These are phyloP conservation scores for Lithosia quadra DNA, from an alignment of 2,888 invertebrate genomes.

Conservation along the genomic window DNA sequence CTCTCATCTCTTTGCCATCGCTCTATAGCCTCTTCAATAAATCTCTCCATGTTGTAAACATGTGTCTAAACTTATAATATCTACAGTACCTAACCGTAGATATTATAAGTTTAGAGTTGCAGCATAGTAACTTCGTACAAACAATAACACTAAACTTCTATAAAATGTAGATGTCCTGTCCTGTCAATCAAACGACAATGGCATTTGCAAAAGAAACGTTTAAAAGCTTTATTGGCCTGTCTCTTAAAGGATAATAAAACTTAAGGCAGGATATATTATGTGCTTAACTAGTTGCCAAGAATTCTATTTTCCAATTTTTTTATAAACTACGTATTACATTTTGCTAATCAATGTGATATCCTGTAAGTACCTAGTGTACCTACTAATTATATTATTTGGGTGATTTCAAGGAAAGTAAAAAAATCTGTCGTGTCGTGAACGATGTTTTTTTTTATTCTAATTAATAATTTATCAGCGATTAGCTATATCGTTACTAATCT, in stretches of 20 bases:
- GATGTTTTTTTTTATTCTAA: background rate
- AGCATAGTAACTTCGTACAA: background rate
- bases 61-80: background rate
- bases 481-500: background rate
- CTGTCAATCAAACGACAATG: background rate
- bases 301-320: too few relatives aligned
- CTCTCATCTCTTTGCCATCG: background rate
- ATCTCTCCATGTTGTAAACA: too few relatives aligned
- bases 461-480: background rate
- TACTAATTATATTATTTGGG: background rate
- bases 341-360: too few relatives aligned
- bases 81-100: background rate
- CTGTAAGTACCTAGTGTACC: too few relatives aligned
- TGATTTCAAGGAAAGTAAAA: background rate
- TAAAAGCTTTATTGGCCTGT: background rate
- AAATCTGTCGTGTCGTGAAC: background rate
- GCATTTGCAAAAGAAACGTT: background rate
- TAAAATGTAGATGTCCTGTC: background rate
- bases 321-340: too few relatives aligned
- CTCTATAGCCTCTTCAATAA: background rate
- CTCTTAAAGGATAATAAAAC: background rate
- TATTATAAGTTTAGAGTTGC: background rate
- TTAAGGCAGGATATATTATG: too few relatives aligned
- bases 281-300: too few relatives aligned
- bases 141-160: background rate